Evolutionary conservation across 2,113 vertebrate species (phyloP).

Genomic region (Hemibagrus wyckioides): DNA sequence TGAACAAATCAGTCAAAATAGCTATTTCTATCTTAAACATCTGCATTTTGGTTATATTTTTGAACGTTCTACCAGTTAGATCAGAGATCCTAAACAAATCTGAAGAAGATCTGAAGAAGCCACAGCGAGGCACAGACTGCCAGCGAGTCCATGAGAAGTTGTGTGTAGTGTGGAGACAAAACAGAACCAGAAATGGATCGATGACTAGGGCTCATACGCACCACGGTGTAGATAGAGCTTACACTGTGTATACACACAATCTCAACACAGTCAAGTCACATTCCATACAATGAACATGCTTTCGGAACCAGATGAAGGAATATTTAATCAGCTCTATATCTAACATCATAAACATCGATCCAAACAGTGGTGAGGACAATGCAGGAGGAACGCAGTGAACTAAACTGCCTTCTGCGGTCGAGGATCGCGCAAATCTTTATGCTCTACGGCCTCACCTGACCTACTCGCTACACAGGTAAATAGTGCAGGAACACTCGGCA

Average conservation of each 20-base stretch:
- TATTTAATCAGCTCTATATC: not conserved
- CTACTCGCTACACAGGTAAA: not conserved
- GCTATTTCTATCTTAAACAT: not conserved
- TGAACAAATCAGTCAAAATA: not conserved
- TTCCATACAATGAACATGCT: conserved; percentile 40
- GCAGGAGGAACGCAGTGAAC: conserved; percentile 15
- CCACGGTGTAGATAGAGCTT: conserved; percentile 8
- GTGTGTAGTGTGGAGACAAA: not conserved
- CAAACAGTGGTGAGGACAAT: conserved; percentile 14
- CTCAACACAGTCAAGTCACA: not conserved
- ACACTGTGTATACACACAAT: not conserved
- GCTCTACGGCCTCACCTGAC: not conserved
- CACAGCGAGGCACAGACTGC: not conserved
- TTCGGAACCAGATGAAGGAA: conserved; percentile 19
- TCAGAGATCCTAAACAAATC: not conserved
- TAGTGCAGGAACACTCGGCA: conserved; percentile 3
- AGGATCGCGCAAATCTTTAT: not conserved
- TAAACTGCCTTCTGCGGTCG: conserved; percentile 6
- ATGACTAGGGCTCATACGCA: not conserved
- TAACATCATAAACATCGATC: conserved; percentile 13
- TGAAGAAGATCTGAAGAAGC: not conserved
- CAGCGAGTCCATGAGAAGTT: not conserved
- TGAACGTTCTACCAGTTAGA: not conserved
- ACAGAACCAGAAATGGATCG: not conserved
- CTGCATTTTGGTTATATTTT: not conserved